These are phyloP conservation scores for Hemicentrotus pulcherrimus DNA, from an alignment of 35 echinoderm and acorn worm species.

Conservation along the genomic window DNA sequence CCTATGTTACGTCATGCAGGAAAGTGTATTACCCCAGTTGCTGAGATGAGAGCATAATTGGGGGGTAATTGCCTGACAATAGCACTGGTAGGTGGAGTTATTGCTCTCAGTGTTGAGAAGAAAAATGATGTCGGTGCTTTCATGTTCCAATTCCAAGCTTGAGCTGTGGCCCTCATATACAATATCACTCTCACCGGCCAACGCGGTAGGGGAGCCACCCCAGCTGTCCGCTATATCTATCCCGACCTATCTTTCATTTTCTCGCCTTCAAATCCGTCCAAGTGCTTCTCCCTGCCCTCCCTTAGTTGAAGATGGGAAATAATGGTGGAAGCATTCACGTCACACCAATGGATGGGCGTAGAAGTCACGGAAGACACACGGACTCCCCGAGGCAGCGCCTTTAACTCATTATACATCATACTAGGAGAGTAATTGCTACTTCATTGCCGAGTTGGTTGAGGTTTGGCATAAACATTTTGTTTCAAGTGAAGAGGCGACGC, in stretches of 20 bases:
- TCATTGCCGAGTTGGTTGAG: background rate
- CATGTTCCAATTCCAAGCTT: constrained; percentile 42
- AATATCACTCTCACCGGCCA: constrained; percentile 23
- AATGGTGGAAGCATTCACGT: background rate
- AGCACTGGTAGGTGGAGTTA: background rate
- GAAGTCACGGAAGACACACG: background rate
- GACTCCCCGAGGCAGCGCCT: constrained; percentile 6
- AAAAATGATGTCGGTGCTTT: constrained; percentile 24
- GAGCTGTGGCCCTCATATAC: constrained; percentile 29
- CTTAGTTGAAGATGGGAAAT: background rate
- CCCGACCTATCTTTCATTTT: constrained; percentile 33
- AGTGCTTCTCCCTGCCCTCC: background rate
- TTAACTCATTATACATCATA: constrained; percentile 29
- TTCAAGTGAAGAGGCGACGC: constrained; percentile 9
- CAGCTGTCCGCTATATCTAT: background rate
- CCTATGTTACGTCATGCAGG: background rate
- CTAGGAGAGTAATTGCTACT: constrained; percentile 46
- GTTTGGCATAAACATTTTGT: constrained; percentile 30
- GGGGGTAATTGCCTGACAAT: constrained; percentile 29
- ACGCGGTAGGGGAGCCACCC: background rate
- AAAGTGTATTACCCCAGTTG: background rate
- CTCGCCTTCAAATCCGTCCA: constrained; percentile 39
- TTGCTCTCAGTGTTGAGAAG: background rate
- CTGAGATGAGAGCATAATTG: constrained; percentile 16
- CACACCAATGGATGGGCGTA: background rate